Percentiles rank a stretch among this genome's conserved stretches.
phyloP scores from a whole-genome alignment of 2,888 invertebrate genomes.

The Bhutanitis thaidina region DNA sequence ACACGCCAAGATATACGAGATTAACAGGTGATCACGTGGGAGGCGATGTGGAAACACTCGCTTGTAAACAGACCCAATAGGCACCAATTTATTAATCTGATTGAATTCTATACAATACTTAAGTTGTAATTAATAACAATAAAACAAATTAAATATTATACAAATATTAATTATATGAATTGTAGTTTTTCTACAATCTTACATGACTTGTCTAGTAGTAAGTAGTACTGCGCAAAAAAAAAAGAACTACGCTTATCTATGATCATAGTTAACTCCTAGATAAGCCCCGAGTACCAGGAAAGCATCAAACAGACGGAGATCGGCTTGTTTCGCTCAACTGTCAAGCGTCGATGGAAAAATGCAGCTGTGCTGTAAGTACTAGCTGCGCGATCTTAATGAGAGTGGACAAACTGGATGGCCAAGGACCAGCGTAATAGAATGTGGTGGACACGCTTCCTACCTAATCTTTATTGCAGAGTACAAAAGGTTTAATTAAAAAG shows the following conservation, averaged over 20 bases:
- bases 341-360: constrained; percentile 62
- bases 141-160: too few relatives aligned
- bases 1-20: constrained; percentile 49
- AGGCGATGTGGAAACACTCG: constrained; percentile 23
- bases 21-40: constrained; percentile 57
- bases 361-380: constrained; percentile 45
- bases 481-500: too few relatives aligned
- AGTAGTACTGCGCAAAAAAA: too few relatives aligned
- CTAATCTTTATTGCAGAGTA: too few relatives aligned
- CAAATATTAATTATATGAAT: too few relatives aligned
- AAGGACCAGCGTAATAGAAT: constrained; percentile 45
- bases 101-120: too few relatives aligned
- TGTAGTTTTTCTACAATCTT: too few relatives aligned
- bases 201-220: too few relatives aligned
- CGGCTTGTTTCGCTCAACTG: constrained; percentile 36
- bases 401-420: constrained; percentile 75
- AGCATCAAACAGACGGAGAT: constrained; percentile 51
- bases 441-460: constrained; percentile 38
- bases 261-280: constrained; percentile 73
- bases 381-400: constrained; percentile 70
- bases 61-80: constrained; percentile 11
- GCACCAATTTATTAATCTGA: not conserved
- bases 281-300: constrained; percentile 57
- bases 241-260: constrained; percentile 52
- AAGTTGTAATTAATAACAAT: too few relatives aligned